A percentile compares a stretch with the other conserved stretches of the same genome.
Evolutionary conservation across 2,797 vertebrate genomes (phyloP).

Genomic region (Anniella stebbinsi): DNA sequence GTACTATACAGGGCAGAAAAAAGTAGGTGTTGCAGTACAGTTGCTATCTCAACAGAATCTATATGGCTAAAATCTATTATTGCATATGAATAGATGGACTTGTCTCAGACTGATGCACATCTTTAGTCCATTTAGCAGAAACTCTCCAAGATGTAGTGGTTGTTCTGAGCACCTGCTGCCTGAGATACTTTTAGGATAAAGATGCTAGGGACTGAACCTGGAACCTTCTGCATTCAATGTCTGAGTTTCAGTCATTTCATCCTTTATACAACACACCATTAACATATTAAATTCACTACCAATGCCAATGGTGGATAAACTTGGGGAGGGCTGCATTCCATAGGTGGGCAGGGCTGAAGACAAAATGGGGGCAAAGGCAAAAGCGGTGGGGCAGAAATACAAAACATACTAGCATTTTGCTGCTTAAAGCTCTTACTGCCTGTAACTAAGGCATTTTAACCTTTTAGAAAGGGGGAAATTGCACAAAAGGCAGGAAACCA

Average conservation of each 20-base stretch:
- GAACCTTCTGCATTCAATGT: not conserved
- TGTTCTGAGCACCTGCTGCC: not conserved
- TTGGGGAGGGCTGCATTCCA: too few relatives aligned
- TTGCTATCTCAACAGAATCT: not conserved
- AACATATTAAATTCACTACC: not conserved
- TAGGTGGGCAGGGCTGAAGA: too few relatives aligned
- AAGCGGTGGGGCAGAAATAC: too few relatives aligned
- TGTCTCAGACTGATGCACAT: not conserved
- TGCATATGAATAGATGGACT: not conserved
- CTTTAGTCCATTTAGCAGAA: not conserved
- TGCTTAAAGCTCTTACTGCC: too few relatives aligned
- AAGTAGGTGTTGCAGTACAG: not conserved
- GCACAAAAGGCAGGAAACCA: too few relatives aligned
- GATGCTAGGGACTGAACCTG: not conserved
- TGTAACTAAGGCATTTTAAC: too few relatives aligned
- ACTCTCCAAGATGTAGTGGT: not conserved
- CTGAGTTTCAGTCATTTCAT: not conserved
- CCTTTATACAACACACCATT: not conserved
- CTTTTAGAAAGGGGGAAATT: too few relatives aligned
- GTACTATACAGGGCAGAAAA: not conserved
- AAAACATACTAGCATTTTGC: too few relatives aligned
- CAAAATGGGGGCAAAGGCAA: too few relatives aligned
- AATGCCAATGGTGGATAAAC: not conserved
- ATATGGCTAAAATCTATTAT: not conserved
- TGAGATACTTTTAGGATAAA: not conserved